A percentile compares a stretch with the other conserved stretches of the same genome.
These are phyloP conservation scores for Pristionchus mayeri DNA, from an alignment of 2,888 invertebrate genomes.

Conservation along the genomic window DNA sequence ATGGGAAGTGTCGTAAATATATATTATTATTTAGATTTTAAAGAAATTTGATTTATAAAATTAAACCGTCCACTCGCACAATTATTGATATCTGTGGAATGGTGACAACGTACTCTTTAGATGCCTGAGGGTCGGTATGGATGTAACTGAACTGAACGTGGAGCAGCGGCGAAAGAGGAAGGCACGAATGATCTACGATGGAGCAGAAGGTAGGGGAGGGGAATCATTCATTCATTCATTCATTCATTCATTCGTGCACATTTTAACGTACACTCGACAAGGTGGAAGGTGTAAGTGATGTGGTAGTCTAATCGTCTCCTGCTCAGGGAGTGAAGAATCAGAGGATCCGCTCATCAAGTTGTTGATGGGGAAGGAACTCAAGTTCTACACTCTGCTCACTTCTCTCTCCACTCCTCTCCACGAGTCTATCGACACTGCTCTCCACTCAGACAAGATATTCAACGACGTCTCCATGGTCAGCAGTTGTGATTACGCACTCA, in stretches of 20 bases:
- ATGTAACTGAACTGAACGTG: conserved; percentile 71
- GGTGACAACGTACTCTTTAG: no score
- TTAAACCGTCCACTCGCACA: no score
- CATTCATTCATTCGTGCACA: background rate
- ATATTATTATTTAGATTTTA: no score
- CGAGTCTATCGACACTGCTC: conserved; percentile 56
- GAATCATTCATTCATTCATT: no score
- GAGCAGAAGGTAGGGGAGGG: conserved; percentile 52
- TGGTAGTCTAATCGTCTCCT: no score
- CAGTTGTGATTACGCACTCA: background rate
- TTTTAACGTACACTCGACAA: no score
- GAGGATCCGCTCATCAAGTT: conserved; percentile 67
- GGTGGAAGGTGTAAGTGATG: no score
- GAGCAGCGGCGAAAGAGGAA: conserved; percentile 73
- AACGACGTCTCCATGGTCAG: conserved; percentile 52
- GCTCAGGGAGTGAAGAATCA: conserved; percentile 33
- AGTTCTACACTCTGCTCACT: conserved; percentile 58
- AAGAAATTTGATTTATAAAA: no score
- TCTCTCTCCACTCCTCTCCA: conserved; percentile 61
- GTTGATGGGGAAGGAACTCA: conserved; percentile 59
- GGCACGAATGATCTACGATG: conserved; percentile 56
- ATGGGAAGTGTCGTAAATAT: no score
- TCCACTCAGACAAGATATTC: conserved; percentile 57
- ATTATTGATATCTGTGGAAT: no score
- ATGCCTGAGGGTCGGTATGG: conserved; percentile 72